Evolutionary conservation across 2,888 invertebrate species (phyloP).

Genomic region (Kryphioiulus occultus): DNA sequence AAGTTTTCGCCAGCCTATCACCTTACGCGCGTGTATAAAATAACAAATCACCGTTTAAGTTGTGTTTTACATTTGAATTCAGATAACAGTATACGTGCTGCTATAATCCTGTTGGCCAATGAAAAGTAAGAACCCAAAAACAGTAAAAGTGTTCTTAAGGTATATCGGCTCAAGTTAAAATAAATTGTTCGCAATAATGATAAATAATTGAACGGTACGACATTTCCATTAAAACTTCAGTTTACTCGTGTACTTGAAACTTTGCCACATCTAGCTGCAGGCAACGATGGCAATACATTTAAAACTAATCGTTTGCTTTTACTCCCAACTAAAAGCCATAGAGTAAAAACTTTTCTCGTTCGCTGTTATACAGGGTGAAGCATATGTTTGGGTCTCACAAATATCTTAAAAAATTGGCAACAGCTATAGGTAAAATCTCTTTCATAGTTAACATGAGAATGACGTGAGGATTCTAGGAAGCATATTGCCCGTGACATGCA

Average conservation of each 20-base stretch:
- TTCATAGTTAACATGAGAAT: too few species aligned
- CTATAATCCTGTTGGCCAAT: not conserved
- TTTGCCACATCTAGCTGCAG: not conserved
- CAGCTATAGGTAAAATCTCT: too few species aligned
- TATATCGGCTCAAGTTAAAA: not conserved
- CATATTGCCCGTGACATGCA: too few species aligned
- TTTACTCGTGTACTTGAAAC: not conserved
- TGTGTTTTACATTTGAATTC: not conserved
- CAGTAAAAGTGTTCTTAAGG: not conserved
- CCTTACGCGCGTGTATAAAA: not conserved
- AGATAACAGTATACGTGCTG: not conserved
- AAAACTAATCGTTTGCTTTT: not conserved
- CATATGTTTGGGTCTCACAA: too few species aligned
- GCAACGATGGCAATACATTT: not conserved
- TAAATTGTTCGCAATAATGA: not conserved
- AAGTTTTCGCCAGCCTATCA: not conserved
- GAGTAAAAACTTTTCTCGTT: too few species aligned
- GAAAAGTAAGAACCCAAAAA: not conserved
- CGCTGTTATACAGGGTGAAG: too few species aligned
- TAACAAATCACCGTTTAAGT: not conserved
- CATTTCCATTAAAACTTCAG: not conserved
- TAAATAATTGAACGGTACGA: not conserved
- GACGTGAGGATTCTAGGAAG: too few species aligned
- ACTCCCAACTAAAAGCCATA: not conserved
- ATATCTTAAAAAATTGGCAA: too few species aligned